These are phyloP conservation scores for Nibea coibor DNA, from an alignment of 2,113 vertebrate genomes.

Conservation along the genomic window DNA sequence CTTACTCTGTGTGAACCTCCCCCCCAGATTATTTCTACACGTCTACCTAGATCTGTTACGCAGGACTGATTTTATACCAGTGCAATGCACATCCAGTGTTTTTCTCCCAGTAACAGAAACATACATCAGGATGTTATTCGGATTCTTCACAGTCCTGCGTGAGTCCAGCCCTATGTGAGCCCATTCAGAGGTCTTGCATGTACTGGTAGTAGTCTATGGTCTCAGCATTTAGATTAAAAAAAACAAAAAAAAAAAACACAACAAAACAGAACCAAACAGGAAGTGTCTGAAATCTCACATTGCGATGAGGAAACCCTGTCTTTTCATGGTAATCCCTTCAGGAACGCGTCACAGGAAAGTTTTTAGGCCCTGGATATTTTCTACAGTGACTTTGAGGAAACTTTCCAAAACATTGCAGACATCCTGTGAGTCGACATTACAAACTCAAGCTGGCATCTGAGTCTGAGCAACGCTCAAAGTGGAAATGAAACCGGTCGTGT, in stretches of 20 bases:
- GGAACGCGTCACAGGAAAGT: conserved; percentile 11
- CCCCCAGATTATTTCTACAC: conserved; percentile 11
- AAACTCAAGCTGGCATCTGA: conserved; percentile 22
- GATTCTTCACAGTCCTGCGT: conserved; percentile 50
- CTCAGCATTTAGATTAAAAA: conserved; percentile 29
- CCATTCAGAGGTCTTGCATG: conserved; percentile 32
- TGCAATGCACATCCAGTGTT: conserved; percentile 66
- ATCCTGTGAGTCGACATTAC: conserved; percentile 18
- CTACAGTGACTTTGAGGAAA: not conserved
- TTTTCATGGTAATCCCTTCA: conserved; percentile 21
- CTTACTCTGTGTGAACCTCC: conserved; percentile 1
- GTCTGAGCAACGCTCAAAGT: conserved; percentile 23
- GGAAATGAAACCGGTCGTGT: conserved; percentile 45
- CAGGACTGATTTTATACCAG: conserved; percentile 51
- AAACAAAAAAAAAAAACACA: not conserved
- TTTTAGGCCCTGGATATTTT: conserved; percentile 17
- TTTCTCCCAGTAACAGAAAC: conserved; percentile 45
- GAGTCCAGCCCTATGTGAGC: conserved; percentile 52
- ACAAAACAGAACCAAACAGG: conserved; percentile 34
- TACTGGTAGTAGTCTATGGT: conserved; percentile 52
- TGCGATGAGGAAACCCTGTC: conserved; percentile 46
- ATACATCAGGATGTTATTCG: conserved; percentile 22
- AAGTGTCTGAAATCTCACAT: conserved; percentile 32
- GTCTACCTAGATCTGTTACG: conserved; percentile 22
- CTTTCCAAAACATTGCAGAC: conserved; percentile 27